A percentile compares a stretch with the other conserved stretches of the same genome.
Conservation (phyloP, 1,140 invertebrate species). For the Lutraria rhynchaena region DNA sequence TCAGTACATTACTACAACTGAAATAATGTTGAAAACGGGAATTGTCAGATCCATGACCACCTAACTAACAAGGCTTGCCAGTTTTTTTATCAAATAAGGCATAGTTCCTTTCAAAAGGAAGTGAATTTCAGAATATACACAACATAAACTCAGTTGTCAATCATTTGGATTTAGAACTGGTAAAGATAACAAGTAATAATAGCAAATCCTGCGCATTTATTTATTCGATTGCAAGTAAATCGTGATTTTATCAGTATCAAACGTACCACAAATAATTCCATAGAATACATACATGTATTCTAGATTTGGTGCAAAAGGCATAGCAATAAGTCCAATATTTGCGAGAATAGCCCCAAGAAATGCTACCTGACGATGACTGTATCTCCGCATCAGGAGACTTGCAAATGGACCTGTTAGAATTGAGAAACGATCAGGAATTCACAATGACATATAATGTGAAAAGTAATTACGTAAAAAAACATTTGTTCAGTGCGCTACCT, state of each 20-base stretch:
- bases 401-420: conserved; percentile 65
- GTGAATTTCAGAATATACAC: not conserved
- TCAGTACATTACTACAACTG: too few relatives aligned
- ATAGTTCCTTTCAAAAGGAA: not conserved
- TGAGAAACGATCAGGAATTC: too few relatives aligned
- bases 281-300: conserved; percentile 65
- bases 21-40: too few relatives aligned
- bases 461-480: too few relatives aligned
- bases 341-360: conserved; percentile 60
- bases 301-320: conserved; percentile 65
- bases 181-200: too few relatives aligned
- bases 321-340: conserved; percentile 58
- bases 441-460: too few relatives aligned
- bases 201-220: too few relatives aligned
- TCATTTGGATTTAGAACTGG: not conserved
- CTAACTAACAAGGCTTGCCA: too few relatives aligned
- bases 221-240: too few relatives aligned
- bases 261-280: conserved; percentile 67
- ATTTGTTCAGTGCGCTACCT: too few relatives aligned
- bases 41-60: too few relatives aligned
- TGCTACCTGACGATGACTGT: conserved; percentile 62
- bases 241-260: not conserved
- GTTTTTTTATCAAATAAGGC: too few relatives aligned
- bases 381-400: conserved; percentile 66
- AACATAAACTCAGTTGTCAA: not conserved